Evolutionary conservation across 2,888 invertebrate species (phyloP), one percentile per base, ranked within the genome.

Genomic region (Ophion obscuratus): DNA sequence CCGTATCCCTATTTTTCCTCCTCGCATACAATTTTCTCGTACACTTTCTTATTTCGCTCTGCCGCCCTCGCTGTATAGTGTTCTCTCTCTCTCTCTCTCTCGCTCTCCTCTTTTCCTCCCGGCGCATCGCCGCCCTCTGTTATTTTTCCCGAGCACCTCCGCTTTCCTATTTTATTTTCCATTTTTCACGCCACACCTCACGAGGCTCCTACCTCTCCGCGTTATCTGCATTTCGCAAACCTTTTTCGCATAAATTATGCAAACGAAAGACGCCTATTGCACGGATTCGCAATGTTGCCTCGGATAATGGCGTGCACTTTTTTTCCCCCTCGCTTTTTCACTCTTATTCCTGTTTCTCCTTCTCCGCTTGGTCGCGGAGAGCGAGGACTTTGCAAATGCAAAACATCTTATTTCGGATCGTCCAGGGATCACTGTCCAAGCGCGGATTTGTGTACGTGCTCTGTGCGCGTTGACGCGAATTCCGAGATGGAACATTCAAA

Each of bases 161-260:
- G 40, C 24, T 40, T 84, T 76, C 62, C 83, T 85, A 87, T 87
- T 87, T 87, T 84, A 87, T 87, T 87, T 84, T 82, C 75, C 84
- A 87, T 86, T 87, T 87, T 82, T 87, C 84, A 84, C 84, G 62
- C 83, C 61, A 47, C 62, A 61, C 71, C 75, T 67, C 73, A n/a
- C 67, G 74, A 78, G 68, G 74, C 53, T 76, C 40, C 68, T 64
- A 36, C 31, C 59, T 64, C 9, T 68, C 9, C 44, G 74, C 81
- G 71, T 87, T 84, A 78, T 87, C 77, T 84, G 80, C 83, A 84
- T 87, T 84, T 83, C 66, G 80, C 82, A 84, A 82, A 66, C 82
- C n/a, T 73, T 84, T 82, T 76, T 80, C 77, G 68, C 80, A 86
- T 87, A 84, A 82, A 84, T 87, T 87, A 87, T 86, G 86, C 84